Percentiles rank a stretch among this genome's conserved stretches.
These are phyloP conservation scores for Chionomys nivalis DNA, from an alignment of 2,113 vertebrate species.

Conservation along the genomic window DNA sequence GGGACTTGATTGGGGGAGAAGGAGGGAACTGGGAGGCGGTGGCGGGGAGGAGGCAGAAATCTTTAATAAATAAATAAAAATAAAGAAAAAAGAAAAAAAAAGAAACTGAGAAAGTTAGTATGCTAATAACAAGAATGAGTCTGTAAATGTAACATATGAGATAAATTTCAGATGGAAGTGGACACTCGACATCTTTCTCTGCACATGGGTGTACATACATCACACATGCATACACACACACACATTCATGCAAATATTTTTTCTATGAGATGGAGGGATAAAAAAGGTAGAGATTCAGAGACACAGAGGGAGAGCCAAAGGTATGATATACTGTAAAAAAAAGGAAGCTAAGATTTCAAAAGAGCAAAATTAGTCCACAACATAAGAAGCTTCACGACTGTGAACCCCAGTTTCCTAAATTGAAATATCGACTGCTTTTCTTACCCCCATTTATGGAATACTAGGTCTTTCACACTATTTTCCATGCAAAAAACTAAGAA, in stretches of 20 bases:
- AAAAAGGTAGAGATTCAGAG: neutral
- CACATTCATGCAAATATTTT: neutral
- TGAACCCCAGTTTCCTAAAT: neutral
- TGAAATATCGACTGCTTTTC: slow-evolving; percentile 19
- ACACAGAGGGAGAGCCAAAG: neutral
- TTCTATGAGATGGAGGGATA: neutral
- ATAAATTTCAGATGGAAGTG: neutral
- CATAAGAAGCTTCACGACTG: neutral
- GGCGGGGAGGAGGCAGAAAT: no score
- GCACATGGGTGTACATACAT: neutral
- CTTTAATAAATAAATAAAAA: no score
- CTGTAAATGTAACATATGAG: no score
- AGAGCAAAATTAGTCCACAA: neutral
- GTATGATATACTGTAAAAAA: neutral
- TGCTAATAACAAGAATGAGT: no score
- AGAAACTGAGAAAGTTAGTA: no score
- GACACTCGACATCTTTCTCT: neutral
- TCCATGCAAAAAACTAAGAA: neutral
- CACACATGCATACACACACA: neutral
- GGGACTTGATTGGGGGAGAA: no score
- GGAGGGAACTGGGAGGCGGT: no score
- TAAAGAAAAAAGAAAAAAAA: no score
- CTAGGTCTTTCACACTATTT: slow-evolving; percentile 4
- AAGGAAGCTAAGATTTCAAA: neutral
- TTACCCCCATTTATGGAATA: neutral